Conservation (phyloP, 2,113 vertebrate genomes). For the Columbina picui region DNA sequence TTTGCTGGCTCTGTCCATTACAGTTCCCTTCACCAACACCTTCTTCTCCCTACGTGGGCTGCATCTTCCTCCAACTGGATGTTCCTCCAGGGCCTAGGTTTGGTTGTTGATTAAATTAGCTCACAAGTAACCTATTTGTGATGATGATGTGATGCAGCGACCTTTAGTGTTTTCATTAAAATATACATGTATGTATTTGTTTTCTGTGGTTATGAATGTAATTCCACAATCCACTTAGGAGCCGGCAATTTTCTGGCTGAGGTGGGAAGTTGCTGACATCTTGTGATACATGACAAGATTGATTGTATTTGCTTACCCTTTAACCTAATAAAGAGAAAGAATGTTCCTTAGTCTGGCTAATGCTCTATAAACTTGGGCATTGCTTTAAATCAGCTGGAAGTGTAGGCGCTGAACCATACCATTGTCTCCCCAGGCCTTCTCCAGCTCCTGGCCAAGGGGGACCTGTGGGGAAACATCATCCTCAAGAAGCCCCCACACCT, state of each 20-base stretch:
- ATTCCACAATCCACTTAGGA: conserved; percentile 66
- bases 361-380: conserved; percentile 21
- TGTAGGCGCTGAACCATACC: background rate
- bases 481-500: background rate
- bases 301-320: conserved; percentile 73
- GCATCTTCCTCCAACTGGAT: background rate
- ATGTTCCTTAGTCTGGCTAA: conserved; percentile 35
- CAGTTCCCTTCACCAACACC: background rate
- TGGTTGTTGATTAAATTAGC: background rate
- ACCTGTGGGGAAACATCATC: background rate
- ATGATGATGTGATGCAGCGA: background rate
- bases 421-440: background rate
- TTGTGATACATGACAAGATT: conserved; percentile 68
- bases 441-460: background rate
- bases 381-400: conserved; percentile 44
- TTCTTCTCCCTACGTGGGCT: fast-evolving
- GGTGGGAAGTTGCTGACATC: conserved; percentile 72
- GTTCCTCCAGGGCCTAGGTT: background rate
- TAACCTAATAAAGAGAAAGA: conserved; percentile 72
- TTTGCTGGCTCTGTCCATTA: background rate
- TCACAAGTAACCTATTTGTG: background rate
- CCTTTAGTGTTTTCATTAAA: conserved; percentile 40
- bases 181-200: conserved; percentile 20
- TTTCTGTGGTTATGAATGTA: conserved; percentile 38
- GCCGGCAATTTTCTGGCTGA: conserved; percentile 59